A percentile compares a stretch with the other conserved stretches of the same genome.
These are phyloP conservation scores for Brachionus plicatilis DNA, from an alignment of 1,140 invertebrate genomes.

Conservation along the genomic window DNA sequence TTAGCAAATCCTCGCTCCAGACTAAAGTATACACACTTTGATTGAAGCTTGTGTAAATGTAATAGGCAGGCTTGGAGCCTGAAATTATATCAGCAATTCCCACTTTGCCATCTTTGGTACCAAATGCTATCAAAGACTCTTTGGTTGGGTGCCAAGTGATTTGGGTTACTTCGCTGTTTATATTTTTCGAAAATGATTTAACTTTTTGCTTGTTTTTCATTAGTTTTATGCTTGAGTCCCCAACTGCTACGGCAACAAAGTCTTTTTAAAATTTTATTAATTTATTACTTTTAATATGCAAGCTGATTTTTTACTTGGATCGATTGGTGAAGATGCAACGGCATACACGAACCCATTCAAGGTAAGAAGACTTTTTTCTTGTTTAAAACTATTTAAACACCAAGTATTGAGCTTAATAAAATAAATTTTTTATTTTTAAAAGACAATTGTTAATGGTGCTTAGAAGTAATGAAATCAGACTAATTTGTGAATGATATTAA, in stretches of 20 bases:
- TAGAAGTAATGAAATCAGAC: too few species aligned
- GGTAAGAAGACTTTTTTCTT: neutral
- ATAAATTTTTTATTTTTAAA: too few species aligned
- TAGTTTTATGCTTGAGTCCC: neutral
- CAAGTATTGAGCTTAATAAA: neutral
- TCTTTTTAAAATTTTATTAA: neutral
- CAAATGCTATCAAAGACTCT: constrained; percentile 34
- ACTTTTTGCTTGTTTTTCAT: neutral
- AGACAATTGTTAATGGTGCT: too few species aligned
- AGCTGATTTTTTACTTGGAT: neutral
- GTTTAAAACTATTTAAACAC: neutral
- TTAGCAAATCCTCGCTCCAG: constrained; percentile 6
- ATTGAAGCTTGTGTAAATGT: constrained; percentile 19
- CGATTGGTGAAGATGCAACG: constrained; percentile 1
- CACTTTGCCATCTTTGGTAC: constrained; percentile 31
- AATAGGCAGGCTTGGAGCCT: neutral
- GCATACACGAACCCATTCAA: constrained; percentile 37
- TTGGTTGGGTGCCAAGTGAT: constrained; percentile 28
- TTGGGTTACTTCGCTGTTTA: constrained; percentile 30
- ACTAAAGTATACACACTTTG: constrained; percentile 36
- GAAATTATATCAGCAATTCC: constrained; percentile 16
- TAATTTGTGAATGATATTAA: too few species aligned
- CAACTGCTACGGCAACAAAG: constrained; percentile 2
- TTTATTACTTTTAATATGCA: neutral
- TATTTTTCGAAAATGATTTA: neutral